Base-by-base conservation (phyloP, 2,113 vertebrate genomes). In the Brachyhypopomus gauderio region DNA sequence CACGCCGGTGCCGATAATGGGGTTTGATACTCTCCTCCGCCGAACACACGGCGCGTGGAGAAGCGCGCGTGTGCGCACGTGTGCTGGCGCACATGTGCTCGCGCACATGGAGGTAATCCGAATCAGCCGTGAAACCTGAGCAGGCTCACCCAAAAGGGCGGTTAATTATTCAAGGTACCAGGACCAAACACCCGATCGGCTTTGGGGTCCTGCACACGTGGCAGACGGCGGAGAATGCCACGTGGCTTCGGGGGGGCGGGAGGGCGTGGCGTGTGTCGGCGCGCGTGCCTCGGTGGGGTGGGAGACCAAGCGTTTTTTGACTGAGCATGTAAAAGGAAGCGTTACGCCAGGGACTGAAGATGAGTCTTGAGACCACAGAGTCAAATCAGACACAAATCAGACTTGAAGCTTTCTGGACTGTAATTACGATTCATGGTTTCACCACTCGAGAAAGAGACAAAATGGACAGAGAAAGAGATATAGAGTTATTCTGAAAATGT, bases 121-220 rank as follows among this genome's bases (percentile, higher is more conserved):
- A 93, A 88, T 87, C 86, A 69, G 69, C 81, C 48, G 67, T 63
- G 90, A 87, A 92, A 93, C 89, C 75, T 25, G 88, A 94, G 88
- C 83, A 84, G 89, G 85, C 87, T 90, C 84, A 80, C 86, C 87
- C 89, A 89, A 88, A 85, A 56, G 70, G 25, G 76, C 36, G 59
- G 84, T 93, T 80, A 92, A 94, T 94, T 92, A 93, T 94, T 92
- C 85, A 94, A 87, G 86, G 85, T 85, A 88, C 89, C 90, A 91
- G 90, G 90, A 89, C 88, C 88, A 88, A 90, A 92, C 92, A 92
- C 89, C 70, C 75, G 84, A 91, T 90, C 89, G 83, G 88, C 89
- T 91, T 86, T 87, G 87, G 87, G 87, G 90, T 90, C 87, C 81
- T 77, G 82, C 79, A 76, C 74, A 85, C 73, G 75, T 80, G 62